These are phyloP conservation scores for Leiothrix lutea DNA, from an alignment of 2,113 vertebrate genomes.

Conservation along the genomic window DNA sequence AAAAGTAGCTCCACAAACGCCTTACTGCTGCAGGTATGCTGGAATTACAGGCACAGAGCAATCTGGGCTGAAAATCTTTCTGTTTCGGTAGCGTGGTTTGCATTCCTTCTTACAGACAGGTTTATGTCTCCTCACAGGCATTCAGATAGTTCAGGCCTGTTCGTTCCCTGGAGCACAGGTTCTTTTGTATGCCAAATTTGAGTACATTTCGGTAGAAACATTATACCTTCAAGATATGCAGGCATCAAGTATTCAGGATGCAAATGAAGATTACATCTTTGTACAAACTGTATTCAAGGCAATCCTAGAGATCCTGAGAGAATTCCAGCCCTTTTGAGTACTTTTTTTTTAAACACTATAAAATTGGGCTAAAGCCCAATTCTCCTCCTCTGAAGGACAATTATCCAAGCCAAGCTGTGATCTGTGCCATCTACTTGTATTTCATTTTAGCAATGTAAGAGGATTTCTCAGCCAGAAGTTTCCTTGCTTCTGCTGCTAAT, in stretches of 20 bases:
- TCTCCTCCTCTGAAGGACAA: neutral
- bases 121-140: neutral
- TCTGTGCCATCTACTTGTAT: neutral
- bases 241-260: neutral
- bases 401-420: neutral
- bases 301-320: neutral
- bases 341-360: neutral
- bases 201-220: neutral
- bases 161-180: neutral
- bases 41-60: neutral
- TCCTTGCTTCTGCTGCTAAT: neutral
- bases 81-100: neutral
- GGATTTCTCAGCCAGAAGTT: neutral
- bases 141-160: neutral
- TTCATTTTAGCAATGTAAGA: neutral
- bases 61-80: neutral
- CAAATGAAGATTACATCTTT: neutral
- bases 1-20: neutral
- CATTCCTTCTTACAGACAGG: neutral
- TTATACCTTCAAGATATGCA: neutral
- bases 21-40: neutral
- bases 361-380: neutral
- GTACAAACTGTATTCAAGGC: neutral
- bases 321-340: neutral
- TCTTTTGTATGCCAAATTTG: neutral